These are phyloP conservation scores for Drosophila gunungcola DNA, from an alignment of 1,140 invertebrate genomes.

Conservation along the genomic window DNA sequence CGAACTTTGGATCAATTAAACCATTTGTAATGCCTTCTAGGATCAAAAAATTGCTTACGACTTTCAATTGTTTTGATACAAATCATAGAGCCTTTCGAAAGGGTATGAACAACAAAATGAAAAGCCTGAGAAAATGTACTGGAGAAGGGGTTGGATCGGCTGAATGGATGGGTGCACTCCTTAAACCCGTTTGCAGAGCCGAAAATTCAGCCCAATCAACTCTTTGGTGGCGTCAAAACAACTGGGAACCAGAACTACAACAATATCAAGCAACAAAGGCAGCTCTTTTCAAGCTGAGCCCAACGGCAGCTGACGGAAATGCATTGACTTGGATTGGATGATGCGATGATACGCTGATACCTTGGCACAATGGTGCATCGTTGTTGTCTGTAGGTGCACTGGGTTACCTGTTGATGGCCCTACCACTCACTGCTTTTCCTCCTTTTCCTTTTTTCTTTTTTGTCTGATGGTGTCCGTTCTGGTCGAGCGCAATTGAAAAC, in stretches of 20 bases:
- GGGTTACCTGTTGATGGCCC: conserved; percentile 76
- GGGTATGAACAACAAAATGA: not conserved
- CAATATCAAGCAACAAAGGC: conserved; percentile 29
- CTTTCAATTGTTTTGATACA: too few relatives aligned
- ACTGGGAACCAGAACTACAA: conserved; percentile 15
- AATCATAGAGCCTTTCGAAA: not conserved
- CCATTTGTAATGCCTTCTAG: too few relatives aligned
- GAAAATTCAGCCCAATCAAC: conserved; percentile 30
- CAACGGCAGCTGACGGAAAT: conserved; percentile 77
- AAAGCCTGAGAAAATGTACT: conserved; percentile 5
- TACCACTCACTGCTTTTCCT: conserved; percentile 34
- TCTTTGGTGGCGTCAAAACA: conserved; percentile 38
- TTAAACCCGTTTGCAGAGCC: conserved; percentile 41
- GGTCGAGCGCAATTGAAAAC: conserved; percentile 59
- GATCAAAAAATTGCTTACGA: too few relatives aligned
- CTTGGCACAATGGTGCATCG: conserved; percentile 29
- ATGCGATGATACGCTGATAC: conserved; percentile 8
- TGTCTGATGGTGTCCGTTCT: conserved; percentile 29
- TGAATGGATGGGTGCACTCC: conserved; percentile 17
- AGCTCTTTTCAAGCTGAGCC: conserved; percentile 9
- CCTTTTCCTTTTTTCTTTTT: conserved; percentile 5
- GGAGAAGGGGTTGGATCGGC: conserved; percentile 3
- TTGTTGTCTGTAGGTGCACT: conserved; percentile 67
- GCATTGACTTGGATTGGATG: conserved; percentile 59
- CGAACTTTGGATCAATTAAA: too few relatives aligned